These are phyloP conservation scores for Clusia tigrina DNA, from an alignment of 2,888 invertebrate genomes.

Conservation along the genomic window DNA sequence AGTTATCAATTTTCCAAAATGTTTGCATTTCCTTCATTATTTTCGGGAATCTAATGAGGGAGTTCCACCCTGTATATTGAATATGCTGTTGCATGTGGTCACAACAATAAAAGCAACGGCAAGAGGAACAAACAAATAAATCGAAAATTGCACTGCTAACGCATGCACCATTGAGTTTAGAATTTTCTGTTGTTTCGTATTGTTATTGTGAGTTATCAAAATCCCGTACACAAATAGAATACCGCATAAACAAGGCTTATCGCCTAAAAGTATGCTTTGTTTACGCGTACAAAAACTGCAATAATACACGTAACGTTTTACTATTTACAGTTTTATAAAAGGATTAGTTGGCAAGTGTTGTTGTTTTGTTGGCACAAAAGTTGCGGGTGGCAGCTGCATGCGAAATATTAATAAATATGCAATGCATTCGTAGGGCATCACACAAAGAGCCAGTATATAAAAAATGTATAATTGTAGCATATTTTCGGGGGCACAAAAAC, in stretches of 20 bases:
- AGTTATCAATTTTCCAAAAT: too few species aligned
- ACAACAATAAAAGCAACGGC: not conserved
- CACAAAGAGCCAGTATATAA: not conserved
- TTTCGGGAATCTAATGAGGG: too few species aligned
- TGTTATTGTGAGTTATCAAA: not conserved
- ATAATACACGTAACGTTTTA: not conserved
- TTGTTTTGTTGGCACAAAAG: not conserved
- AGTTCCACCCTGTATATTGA: too few species aligned
- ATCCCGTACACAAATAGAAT: not conserved
- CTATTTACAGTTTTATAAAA: not conserved
- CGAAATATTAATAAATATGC: not conserved
- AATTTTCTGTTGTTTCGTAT: not conserved
- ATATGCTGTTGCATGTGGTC: too few species aligned
- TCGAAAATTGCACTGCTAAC: constrained; percentile 16
- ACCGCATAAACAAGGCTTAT: not conserved
- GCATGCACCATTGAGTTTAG: constrained; percentile 19
- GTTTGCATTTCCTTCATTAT: too few species aligned
- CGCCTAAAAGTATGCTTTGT: constrained; percentile 15
- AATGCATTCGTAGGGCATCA: too few species aligned
- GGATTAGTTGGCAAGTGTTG: not conserved
- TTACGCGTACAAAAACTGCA: not conserved
- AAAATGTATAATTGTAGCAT: not conserved
- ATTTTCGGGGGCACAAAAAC: not conserved
- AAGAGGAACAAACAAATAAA: constrained; percentile 14
- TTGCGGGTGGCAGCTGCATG: too few species aligned